A percentile compares a stretch with the other conserved stretches of the same genome.
These are phyloP conservation scores for Parelbella ahira DNA, from an alignment of 2,888 invertebrate genomes.

Conservation along the genomic window DNA sequence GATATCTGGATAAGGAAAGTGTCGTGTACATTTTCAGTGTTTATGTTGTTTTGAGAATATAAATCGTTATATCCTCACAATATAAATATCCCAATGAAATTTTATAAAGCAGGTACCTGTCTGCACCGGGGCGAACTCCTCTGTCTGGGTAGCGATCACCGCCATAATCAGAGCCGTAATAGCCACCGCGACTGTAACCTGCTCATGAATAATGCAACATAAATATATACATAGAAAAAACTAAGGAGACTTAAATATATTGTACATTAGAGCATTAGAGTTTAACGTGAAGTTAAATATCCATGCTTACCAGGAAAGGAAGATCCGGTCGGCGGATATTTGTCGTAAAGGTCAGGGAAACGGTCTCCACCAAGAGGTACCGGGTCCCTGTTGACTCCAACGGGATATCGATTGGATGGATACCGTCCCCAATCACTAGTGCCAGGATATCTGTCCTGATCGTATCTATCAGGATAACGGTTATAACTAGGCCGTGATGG, in stretches of 20 bases:
- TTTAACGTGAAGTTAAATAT: too few relatives aligned
- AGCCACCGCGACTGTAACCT: conserved; percentile 68
- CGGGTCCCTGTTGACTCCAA: conserved; percentile 72
- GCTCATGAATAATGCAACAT: conserved; percentile 34
- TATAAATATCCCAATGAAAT: too few relatives aligned
- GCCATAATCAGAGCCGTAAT: conserved; percentile 58
- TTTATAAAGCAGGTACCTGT: too few relatives aligned
- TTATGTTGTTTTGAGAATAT: too few relatives aligned
- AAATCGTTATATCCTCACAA: too few relatives aligned
- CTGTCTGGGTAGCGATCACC: conserved; percentile 70
- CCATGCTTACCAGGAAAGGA: conserved; percentile 74
- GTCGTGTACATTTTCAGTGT: too few relatives aligned
- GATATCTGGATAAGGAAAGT: conserved; percentile 51
- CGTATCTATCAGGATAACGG: conserved; percentile 75
- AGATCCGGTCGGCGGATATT: conserved; percentile 81
- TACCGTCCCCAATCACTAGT: conserved; percentile 58
- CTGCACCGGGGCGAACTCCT: conserved; percentile 69
- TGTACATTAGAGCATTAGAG: too few relatives aligned
- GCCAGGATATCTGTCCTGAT: conserved; percentile 62
- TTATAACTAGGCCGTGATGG: conserved; percentile 43
- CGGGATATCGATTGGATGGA: conserved; percentile 67
- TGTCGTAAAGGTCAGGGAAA: conserved; percentile 74
- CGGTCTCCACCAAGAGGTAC: conserved; percentile 74
- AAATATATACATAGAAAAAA: neutral
- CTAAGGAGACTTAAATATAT: neutral